Evolutionary conservation across 2,113 vertebrate genomes (phyloP).

Genomic region (Lagopus leucura): DNA sequence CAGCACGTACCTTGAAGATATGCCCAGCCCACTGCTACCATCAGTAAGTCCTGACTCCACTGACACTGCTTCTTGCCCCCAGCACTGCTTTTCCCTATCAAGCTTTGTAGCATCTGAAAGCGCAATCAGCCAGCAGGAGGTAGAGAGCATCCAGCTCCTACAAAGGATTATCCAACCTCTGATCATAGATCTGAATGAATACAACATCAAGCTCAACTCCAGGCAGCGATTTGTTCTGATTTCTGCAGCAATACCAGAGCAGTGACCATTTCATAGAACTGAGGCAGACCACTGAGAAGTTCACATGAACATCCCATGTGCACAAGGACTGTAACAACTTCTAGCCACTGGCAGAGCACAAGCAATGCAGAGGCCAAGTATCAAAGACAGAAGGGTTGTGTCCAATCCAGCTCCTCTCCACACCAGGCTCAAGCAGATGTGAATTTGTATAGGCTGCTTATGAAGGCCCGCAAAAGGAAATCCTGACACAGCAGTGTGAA

Average conservation of each 20-base stretch:
- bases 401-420: background rate
- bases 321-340: accelerated
- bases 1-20: background rate
- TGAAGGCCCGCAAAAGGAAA: background rate
- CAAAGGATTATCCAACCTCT: background rate
- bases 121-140: background rate
- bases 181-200: accelerated
- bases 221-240: background rate
- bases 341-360: background rate
- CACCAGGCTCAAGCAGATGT: background rate
- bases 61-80: background rate
- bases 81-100: background rate
- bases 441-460: background rate
- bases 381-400: background rate
- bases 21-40: background rate
- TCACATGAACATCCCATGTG: background rate
- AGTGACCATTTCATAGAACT: background rate
- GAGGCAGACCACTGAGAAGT: background rate
- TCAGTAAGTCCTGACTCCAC: background rate
- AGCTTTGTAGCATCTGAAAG: background rate
- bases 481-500: background rate
- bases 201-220: background rate
- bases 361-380: accelerated
- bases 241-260: background rate
- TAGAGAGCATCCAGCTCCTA: background rate